These are phyloP conservation scores for Hippocampus abdominalis DNA, from an alignment of 2,113 vertebrate species.

Conservation along the genomic window DNA sequence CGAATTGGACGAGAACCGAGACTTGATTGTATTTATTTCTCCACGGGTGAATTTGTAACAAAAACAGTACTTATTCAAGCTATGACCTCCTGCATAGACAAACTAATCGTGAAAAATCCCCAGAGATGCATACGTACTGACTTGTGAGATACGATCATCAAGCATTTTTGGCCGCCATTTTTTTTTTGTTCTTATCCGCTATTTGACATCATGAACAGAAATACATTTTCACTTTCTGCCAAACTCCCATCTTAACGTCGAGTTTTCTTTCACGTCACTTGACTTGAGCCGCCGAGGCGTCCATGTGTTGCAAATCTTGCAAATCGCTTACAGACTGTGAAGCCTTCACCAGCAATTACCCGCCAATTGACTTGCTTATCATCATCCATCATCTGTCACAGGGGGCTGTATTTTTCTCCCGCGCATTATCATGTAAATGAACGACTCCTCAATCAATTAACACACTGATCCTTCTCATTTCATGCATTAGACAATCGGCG, in stretches of 20 bases:
- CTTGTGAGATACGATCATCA: no score
- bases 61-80: no score
- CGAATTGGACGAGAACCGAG: no score
- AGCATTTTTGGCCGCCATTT: not conserved
- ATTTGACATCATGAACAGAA: no score
- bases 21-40: no score
- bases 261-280: not conserved
- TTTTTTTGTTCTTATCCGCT: conserved; percentile 4
- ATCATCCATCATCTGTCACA: conserved; percentile 64
- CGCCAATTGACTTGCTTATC: conserved; percentile 62
- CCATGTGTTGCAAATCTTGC: conserved; percentile 1
- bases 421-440: conserved; percentile 66
- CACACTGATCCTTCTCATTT: conserved; percentile 63
- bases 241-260: not conserved
- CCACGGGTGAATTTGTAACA: no score
- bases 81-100: no score
- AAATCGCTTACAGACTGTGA: conserved; percentile 12
- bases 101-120: no score
- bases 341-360: conserved; percentile 45
- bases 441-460: conserved; percentile 66
- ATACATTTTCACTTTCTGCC: not conserved
- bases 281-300: not conserved
- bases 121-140: no score
- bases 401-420: conserved; percentile 47
- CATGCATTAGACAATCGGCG: conserved; percentile 60